These are phyloP conservation scores for Deilephila elpenor DNA, from an alignment of 2,888 invertebrate genomes.

Conservation along the genomic window DNA sequence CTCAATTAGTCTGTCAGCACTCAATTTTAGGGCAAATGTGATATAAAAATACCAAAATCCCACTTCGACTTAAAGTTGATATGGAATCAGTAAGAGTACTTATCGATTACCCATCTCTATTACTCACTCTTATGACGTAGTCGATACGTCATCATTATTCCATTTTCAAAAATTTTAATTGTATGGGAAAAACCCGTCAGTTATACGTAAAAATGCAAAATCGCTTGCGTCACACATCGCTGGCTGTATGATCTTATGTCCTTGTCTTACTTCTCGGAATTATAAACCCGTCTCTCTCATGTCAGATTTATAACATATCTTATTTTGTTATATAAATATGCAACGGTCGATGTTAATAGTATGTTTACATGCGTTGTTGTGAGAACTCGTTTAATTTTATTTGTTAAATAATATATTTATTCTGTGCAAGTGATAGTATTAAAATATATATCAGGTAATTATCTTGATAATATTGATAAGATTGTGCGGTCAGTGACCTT, in stretches of 20 bases:
- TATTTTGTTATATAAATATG: conserved; percentile 20
- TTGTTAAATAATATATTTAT: not conserved
- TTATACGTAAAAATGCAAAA: conserved; percentile 1
- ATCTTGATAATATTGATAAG: not conserved
- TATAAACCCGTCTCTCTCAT: not conserved
- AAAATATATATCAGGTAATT: conserved; percentile 1
- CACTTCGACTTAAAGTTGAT: too few relatives aligned
- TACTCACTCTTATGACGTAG: not conserved
- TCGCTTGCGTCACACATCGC: not conserved
- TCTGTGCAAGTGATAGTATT: not conserved
- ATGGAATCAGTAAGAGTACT: not conserved
- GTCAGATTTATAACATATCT: not conserved
- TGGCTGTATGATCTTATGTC: not conserved
- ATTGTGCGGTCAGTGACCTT: conserved; percentile 6
- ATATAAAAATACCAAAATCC: not conserved
- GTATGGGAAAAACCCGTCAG: conserved; percentile 5
- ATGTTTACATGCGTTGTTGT: conserved; percentile 30
- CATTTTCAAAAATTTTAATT: not conserved
- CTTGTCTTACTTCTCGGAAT: not conserved
- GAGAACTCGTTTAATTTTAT: not conserved
- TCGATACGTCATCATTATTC: not conserved
- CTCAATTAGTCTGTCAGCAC: too few relatives aligned
- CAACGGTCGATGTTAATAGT: conserved; percentile 19
- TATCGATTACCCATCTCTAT: not conserved
- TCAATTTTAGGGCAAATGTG: too few relatives aligned